Conservation (phyloP, 2,113 vertebrate genomes). For the Lepisosteus osseus region DNA sequence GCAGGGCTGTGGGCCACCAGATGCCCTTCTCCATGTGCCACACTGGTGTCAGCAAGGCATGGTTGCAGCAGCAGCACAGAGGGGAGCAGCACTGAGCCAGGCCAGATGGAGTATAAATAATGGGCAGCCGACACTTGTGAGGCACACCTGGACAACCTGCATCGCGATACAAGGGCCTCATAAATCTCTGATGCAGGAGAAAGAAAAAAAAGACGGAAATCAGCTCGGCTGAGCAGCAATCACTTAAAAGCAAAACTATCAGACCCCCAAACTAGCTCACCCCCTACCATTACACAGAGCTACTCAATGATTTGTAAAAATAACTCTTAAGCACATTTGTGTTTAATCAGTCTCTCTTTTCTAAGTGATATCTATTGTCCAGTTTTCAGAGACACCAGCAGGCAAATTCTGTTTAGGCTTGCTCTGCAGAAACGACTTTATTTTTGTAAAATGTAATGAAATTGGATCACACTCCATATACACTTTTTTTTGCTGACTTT, state of each 20-base stretch:
- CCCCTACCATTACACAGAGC: not conserved
- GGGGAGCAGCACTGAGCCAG: slow-evolving; percentile 9
- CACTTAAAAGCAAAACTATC: not conserved
- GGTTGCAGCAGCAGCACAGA: not conserved
- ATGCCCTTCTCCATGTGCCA: no score
- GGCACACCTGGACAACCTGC: slow-evolving; percentile 32
- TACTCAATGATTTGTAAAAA: slow-evolving; percentile 2
- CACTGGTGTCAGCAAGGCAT: no score
- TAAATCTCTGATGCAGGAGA: slow-evolving; percentile 32
- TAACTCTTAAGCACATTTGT: not conserved
- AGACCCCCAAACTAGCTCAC: no score
- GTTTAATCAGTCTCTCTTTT: not conserved
- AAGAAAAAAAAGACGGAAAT: slow-evolving; percentile 32
- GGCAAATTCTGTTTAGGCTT: no score
- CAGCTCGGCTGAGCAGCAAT: slow-evolving; percentile 23
- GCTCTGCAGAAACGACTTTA: no score
- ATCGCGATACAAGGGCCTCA: slow-evolving; percentile 24
- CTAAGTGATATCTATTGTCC: no score
- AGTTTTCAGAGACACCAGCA: no score
- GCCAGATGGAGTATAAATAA: slow-evolving; percentile 23
- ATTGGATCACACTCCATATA: no score
- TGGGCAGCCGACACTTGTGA: not conserved
- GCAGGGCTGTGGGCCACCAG: no score
- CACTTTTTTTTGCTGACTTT: no score
- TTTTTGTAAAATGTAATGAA: no score